phyloP scores from a whole-genome alignment of 2,888 invertebrate species.

The Yponomeuta sedellus region DNA sequence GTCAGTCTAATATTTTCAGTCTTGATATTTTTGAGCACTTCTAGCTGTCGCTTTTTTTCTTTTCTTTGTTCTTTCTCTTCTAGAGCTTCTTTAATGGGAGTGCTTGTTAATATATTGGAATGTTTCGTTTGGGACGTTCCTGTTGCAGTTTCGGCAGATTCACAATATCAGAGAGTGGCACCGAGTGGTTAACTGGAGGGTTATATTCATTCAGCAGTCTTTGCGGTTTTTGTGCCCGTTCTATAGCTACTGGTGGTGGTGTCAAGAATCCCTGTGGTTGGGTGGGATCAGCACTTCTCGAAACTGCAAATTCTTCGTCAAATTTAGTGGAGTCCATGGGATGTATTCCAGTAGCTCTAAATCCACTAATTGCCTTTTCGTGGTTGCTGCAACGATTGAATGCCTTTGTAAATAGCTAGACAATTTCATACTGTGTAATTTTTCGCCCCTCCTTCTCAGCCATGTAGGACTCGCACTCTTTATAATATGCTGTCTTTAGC shows the following conservation, averaged over 20 bases:
- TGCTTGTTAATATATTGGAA: slow-evolving; percentile 24
- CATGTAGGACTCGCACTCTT: slow-evolving; percentile 27
- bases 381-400: slow-evolving; percentile 25
- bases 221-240: slow-evolving; percentile 16
- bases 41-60: slow-evolving; percentile 19
- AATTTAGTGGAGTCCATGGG: slow-evolving; percentile 19
- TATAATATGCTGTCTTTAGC: slow-evolving; percentile 28
- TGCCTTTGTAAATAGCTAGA: slow-evolving; percentile 28
- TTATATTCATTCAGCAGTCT: slow-evolving; percentile 20
- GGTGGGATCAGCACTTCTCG: slow-evolving; percentile 16
- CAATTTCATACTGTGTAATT: slow-evolving; percentile 28
- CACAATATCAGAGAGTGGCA: slow-evolving; percentile 21
- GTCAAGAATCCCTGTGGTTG: neutral
- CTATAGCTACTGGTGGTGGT: slow-evolving; percentile 10
- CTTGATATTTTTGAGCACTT: slow-evolving; percentile 11
- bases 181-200: slow-evolving; percentile 20
- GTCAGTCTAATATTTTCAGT: too few species aligned
- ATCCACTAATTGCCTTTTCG: slow-evolving; percentile 26
- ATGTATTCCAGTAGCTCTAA: slow-evolving; percentile 24
- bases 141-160: slow-evolving; percentile 21
- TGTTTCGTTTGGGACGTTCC: slow-evolving; percentile 21
- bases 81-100: slow-evolving; percentile 19
- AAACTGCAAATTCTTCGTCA: slow-evolving; percentile 16
- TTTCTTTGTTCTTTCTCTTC: slow-evolving; percentile 24
- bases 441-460: slow-evolving; percentile 22